Evolutionary conservation across 2,888 invertebrate genomes (phyloP).

Genomic region (Coelinius sp.): DNA sequence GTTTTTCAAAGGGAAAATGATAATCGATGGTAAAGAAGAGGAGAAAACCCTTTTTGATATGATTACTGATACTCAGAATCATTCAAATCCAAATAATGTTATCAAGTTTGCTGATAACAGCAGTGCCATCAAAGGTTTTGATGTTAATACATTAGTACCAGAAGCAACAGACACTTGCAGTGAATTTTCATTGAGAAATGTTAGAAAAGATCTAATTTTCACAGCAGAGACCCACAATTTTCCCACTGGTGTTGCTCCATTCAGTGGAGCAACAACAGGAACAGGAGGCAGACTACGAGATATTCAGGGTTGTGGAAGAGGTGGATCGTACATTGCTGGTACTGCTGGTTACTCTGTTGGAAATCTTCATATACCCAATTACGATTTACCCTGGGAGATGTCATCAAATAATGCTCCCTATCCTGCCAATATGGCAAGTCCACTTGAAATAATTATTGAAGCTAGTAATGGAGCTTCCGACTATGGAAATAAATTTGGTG

Average conservation of each 20-base stretch:
- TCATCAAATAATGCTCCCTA: constrained; percentile 72
- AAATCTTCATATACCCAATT: constrained; percentile 92
- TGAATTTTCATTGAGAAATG: constrained; percentile 72
- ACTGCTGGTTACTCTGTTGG: constrained; percentile 98
- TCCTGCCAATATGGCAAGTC: constrained; percentile 91
- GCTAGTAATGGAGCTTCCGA: constrained; percentile 99
- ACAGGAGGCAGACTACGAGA: constrained; percentile 97
- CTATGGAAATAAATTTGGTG: constrained; percentile 99
- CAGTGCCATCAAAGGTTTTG: constrained; percentile 91
- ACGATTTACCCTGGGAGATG: constrained; percentile 91
- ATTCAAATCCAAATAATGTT: constrained; percentile 92
- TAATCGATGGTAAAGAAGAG: constrained; percentile 85
- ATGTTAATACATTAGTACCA: constrained; percentile 80
- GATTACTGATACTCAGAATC: constrained; percentile 90
- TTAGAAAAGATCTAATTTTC: constrained; percentile 91
- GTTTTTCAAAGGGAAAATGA: constrained; percentile 93
- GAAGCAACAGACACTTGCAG: constrained; percentile 78
- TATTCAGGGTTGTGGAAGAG: constrained; percentile 94
- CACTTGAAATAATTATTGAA: constrained; percentile 91
- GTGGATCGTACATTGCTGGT: constrained; percentile 94
- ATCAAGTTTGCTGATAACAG: constrained; percentile 98
- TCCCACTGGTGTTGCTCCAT: constrained; percentile 97
- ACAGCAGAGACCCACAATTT: constrained; percentile 99
- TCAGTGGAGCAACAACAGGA: constrained; percentile 97
- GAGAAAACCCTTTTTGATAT: constrained; percentile 91